Evolutionary conservation across 2,113 vertebrate species (phyloP).

Genomic region (Grammomys dolichurus): DNA sequence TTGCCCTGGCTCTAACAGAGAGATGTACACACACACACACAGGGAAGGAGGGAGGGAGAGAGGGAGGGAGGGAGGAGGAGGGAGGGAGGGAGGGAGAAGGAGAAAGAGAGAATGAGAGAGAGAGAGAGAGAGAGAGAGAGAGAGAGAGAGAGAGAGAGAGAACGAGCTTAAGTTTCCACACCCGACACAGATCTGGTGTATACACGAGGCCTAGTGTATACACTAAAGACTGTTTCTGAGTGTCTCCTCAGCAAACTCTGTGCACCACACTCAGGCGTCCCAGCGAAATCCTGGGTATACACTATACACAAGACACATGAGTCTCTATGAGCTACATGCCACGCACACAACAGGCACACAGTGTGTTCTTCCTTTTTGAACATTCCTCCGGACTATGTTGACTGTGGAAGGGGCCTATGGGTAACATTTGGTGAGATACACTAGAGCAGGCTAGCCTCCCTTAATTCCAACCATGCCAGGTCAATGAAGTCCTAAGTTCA

Average conservation of each 20-base stretch:
- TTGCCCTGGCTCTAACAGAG: rapidly evolving
- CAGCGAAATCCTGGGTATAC: rapidly evolving
- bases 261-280: not conserved
- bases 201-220: too few species aligned
- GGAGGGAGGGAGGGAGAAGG: too few species aligned
- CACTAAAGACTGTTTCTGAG: rapidly evolving
- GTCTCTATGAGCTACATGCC: rapidly evolving
- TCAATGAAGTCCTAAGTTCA: not conserved
- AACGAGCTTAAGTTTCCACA: rapidly evolving
- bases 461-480: not conserved
- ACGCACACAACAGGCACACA: not conserved
- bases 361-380: not conserved
- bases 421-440: not conserved
- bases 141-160: too few species aligned
- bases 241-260: not conserved
- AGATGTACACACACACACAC: rapidly evolving
- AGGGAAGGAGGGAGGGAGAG: not conserved
- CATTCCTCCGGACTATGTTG: too few species aligned
- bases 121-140: too few species aligned
- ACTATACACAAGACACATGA: not conserved
- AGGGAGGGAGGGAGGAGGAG: too few species aligned
- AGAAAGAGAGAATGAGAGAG: too few species aligned
- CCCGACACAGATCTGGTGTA: not conserved
- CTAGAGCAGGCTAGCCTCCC: not conserved
- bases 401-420: too few species aligned